Evolutionary conservation across 2,113 vertebrate genomes (phyloP), one percentile per base, ranked within the genome.

Genomic region (Euleptes europaea): DNA sequence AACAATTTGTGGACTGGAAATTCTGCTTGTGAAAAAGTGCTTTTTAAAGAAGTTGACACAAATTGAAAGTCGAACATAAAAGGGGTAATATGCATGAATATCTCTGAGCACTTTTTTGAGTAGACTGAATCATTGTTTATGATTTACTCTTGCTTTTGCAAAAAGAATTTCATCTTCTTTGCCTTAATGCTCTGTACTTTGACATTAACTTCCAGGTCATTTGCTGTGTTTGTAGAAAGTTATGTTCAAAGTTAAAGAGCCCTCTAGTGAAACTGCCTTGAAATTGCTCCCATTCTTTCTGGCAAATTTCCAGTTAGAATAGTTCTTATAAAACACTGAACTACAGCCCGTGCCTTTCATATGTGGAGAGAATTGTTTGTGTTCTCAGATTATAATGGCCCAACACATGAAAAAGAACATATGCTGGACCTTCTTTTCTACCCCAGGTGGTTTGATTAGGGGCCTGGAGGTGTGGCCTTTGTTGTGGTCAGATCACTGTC

Each of bases 241-340:
- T 90, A 95, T 94, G 66, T 83, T 94, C 90, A 94, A 85, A 91
- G 89, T 93, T 92, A 90, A 94, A 92, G 92, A 94, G 90, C 87
- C 85, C 89, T 88, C 92, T 96, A 91, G 91, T 57, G 92, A 94
- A 91, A 84, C 31, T 91, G 54, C 76, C 38, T 80, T 76, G 88
- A 91, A 90, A 85, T 84, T 93, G 87, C 93, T 91, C 0, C 57
- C 75, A 15, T 81, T 57, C 51, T 84, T 78, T 72, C 88, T 75
- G 44, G 17, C 23, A 71, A 0, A 14, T 49, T 0, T 60, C 31
- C 28, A 35, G 17, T 60, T n/a, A 82, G 74, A 38, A 54, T 73
- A 70, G 28, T 54, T 49, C 44, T 88, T 72, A 14, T 33, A 81
- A 86, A 84, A 60, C 21, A 19, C 38, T 74, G 51, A 75, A 91